These are phyloP conservation scores for Actinernus sp. DNA, from an alignment of 92 coral and sea anemone species.

Conservation along the genomic window DNA sequence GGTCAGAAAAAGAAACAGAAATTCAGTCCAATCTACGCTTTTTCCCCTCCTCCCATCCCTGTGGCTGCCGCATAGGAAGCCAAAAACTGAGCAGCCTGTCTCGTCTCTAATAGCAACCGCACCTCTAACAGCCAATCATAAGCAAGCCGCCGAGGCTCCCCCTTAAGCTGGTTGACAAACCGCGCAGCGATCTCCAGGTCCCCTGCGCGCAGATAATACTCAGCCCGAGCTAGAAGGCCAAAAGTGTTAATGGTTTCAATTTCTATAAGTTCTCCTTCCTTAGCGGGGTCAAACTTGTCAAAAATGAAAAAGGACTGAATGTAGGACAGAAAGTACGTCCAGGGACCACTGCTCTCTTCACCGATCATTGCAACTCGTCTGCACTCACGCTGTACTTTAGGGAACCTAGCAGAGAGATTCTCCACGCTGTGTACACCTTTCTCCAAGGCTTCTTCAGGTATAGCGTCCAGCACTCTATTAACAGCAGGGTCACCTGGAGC, in stretches of 20 bases:
- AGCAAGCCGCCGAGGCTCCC: conserved; percentile 92
- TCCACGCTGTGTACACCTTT: conserved; percentile 89
- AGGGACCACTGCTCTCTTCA: conserved; percentile 84
- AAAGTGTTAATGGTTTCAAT: conserved; percentile 81
- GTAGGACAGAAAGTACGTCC: conserved; percentile 90
- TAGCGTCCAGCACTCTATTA: conserved; percentile 64
- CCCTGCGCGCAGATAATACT: conserved; percentile 83
- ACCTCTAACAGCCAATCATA: conserved; percentile 94
- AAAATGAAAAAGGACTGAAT: conserved; percentile 91
- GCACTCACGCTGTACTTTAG: conserved; percentile 81
- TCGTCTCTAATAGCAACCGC: conserved; percentile 90
- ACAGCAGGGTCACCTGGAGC: conserved; percentile 77
- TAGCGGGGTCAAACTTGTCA: conserved; percentile 78
- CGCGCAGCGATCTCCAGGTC: conserved; percentile 96
- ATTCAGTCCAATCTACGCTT: no score
- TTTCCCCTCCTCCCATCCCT: conserved; percentile 50
- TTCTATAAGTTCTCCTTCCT: conserved; percentile 84
- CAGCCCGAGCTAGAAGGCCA: conserved; percentile 90
- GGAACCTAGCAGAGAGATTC: conserved; percentile 78
- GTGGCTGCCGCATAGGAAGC: conserved; percentile 89
- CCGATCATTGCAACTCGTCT: conserved; percentile 94
- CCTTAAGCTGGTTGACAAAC: conserved; percentile 93
- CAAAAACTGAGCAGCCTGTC: conserved; percentile 87
- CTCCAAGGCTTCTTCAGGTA: conserved; percentile 77
- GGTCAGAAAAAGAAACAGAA: no score